Evolutionary conservation across 2,888 invertebrate species (phyloP).

Genomic region (Drosophila algonquin): DNA sequence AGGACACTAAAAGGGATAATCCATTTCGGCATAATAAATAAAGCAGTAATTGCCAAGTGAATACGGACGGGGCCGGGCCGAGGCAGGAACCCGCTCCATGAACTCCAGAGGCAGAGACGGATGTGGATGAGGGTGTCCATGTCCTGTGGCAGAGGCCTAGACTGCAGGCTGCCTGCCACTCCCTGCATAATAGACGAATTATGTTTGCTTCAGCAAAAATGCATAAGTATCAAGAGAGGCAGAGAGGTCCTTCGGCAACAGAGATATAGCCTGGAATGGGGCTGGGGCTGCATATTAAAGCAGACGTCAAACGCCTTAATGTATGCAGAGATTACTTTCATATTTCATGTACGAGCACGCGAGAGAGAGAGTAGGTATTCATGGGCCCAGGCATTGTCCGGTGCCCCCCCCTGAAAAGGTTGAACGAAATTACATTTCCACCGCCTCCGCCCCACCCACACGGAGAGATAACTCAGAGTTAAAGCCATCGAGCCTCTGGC

Average conservation of each 20-base stretch:
- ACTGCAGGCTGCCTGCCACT: neutral
- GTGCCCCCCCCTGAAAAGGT: constrained; percentile 5
- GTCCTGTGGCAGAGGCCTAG: constrained; percentile 33
- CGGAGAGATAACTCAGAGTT: constrained; percentile 29
- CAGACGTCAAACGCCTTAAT: constrained; percentile 52
- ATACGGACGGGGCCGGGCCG: constrained; percentile 33
- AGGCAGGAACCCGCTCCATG: constrained; percentile 38
- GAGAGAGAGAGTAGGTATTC: constrained; percentile 7
- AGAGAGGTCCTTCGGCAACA: constrained; percentile 8
- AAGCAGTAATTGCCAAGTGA: constrained; percentile 77
- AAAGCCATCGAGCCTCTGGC: neutral
- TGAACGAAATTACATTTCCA: constrained; percentile 38
- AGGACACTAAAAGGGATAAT: constrained; percentile 77
- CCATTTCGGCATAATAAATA: constrained; percentile 81
- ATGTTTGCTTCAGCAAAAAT: constrained; percentile 76
- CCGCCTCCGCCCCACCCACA: constrained; percentile 7
- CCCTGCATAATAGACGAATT: constrained; percentile 68
- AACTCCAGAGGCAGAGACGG: constrained; percentile 33
- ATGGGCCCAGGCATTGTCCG: constrained; percentile 28
- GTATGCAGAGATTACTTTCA: constrained; percentile 49
- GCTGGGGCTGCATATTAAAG: constrained; percentile 37
- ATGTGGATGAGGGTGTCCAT: neutral
- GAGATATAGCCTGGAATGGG: constrained; percentile 5
- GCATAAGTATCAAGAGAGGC: constrained; percentile 54
- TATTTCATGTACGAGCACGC: constrained; percentile 37